phyloP scores from a whole-genome alignment of 2,797 vertebrate genomes.

The Loriculus beryllinus region DNA sequence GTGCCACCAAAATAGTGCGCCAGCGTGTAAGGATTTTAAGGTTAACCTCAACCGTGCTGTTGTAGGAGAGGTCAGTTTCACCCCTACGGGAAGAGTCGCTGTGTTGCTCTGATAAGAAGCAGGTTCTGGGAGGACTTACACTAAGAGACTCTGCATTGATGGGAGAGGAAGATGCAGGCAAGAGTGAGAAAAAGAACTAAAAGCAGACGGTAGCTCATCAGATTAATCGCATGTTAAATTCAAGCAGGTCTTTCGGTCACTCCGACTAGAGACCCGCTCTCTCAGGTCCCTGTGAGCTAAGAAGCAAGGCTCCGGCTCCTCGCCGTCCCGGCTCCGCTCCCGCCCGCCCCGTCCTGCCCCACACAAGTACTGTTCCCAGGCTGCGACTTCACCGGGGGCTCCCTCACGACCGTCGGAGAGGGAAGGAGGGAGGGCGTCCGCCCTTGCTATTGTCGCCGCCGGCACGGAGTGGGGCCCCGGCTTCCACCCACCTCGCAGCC shows the following conservation, averaged over 20 bases:
- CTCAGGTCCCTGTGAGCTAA: neutral
- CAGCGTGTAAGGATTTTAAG: rapidly evolving
- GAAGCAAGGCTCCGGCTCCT: neutral
- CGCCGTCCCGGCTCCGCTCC: neutral
- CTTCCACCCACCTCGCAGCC: neutral
- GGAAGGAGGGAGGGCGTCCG: neutral
- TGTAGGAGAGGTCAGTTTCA: rapidly evolving
- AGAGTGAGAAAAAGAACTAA: neutral
- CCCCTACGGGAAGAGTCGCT: neutral
- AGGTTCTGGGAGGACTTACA: neutral
- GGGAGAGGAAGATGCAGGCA: neutral
- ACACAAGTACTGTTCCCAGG: neutral
- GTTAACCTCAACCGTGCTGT: neutral
- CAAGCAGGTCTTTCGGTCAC: neutral
- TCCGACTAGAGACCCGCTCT: neutral
- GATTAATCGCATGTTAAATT: neutral
- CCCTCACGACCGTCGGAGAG: neutral
- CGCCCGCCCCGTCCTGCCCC: neutral
- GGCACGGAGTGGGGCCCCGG: neutral
- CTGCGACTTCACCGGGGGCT: neutral
- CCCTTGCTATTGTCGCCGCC: neutral
- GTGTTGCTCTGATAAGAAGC: neutral
- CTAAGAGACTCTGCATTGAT: neutral
- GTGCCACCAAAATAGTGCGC: neutral
- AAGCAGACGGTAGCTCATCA: neutral